phyloP scores from a whole-genome alignment of 1,140 invertebrate genomes.

The Bombus waltoni region DNA sequence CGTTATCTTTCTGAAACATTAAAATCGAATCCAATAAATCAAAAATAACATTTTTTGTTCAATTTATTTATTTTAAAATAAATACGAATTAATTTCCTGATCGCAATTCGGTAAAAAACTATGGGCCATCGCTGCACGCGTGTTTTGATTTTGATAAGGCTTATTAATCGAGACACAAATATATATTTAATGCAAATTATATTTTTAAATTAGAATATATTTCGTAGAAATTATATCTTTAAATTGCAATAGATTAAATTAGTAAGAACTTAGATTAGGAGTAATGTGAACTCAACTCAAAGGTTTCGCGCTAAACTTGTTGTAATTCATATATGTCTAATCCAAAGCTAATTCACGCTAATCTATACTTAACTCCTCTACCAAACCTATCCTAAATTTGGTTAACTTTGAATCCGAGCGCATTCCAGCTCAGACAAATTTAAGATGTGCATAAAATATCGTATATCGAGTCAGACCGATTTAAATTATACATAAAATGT shows the following conservation, averaged over 20 bases:
- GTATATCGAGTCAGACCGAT: too few relatives aligned
- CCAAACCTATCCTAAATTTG: neutral
- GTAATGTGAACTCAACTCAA: neutral
- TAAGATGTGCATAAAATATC: too few relatives aligned
- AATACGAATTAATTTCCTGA: neutral
- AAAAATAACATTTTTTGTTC: constrained; percentile 8
- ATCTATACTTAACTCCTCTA: neutral
- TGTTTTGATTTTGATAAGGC: neutral
- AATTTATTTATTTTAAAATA: neutral
- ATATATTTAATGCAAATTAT: neutral
- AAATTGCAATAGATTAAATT: neutral
- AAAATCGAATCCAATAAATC: neutral
- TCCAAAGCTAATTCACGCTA: constrained; percentile 3
- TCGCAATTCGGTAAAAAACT: neutral
- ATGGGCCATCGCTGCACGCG: neutral
- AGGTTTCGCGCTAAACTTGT: neutral
- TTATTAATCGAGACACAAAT: neutral
- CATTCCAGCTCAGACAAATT: neutral
- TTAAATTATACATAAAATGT: too few relatives aligned
- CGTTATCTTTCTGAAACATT: constrained; percentile 18
- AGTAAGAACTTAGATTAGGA: neutral
- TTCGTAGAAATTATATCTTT: neutral
- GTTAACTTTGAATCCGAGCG: neutral
- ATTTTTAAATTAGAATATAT: neutral
- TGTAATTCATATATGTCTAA: neutral